phyloP scores from a whole-genome alignment of 2,888 invertebrate species.

The Synergus laeviventris region DNA sequence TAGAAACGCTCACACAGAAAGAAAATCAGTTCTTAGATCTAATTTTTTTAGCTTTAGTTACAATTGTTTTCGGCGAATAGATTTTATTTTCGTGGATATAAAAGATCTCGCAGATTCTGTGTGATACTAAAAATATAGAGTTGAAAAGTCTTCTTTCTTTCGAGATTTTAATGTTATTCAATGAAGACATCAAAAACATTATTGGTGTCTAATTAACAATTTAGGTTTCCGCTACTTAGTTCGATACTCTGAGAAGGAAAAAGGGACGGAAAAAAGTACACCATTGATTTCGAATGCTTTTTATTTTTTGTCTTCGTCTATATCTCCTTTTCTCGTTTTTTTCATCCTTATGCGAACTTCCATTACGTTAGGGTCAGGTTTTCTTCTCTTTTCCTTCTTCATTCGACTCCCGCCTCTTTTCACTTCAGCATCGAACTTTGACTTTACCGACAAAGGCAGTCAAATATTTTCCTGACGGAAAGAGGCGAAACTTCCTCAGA shows the following conservation, averaged over 20 bases:
- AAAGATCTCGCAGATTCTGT: not conserved
- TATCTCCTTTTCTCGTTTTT: constrained; percentile 1
- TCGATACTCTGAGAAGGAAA: constrained; percentile 42
- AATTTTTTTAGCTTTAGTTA: too few species aligned
- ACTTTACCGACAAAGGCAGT: constrained; percentile 32
- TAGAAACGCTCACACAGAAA: too few species aligned
- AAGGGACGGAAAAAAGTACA: constrained; percentile 42
- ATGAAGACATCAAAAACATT: not conserved
- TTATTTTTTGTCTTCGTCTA: constrained; percentile 41
- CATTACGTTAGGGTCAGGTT: constrained; percentile 19
- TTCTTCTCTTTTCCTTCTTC: constrained; percentile 8
- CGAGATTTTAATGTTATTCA: not conserved
- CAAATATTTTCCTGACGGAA: constrained; percentile 29
- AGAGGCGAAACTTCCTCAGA: constrained; percentile 11
- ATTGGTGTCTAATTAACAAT: constrained; percentile 8
- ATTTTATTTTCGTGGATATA: too few species aligned
- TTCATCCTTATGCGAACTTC: constrained; percentile 19
- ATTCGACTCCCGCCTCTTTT: constrained; percentile 34
- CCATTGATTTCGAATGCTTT: constrained; percentile 47
- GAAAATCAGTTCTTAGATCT: too few species aligned
- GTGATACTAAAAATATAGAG: not conserved
- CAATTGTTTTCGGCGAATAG: too few species aligned
- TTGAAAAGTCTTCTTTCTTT: not conserved
- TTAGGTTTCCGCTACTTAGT: not conserved
- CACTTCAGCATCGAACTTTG: constrained; percentile 27